Evolutionary conservation across 2,113 vertebrate genomes (phyloP).

Genomic region (Dipodomys merriami): DNA sequence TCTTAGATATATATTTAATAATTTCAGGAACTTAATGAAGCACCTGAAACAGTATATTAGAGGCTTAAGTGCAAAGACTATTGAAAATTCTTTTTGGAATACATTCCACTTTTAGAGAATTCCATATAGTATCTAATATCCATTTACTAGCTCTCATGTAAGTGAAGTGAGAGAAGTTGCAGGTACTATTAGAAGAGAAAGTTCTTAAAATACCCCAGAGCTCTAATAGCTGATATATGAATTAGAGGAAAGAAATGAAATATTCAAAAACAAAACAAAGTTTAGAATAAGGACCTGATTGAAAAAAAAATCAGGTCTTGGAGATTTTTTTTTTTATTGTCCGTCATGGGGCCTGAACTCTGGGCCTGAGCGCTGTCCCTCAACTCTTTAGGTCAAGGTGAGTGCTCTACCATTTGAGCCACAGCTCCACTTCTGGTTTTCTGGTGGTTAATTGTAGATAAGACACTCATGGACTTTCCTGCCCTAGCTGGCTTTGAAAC

Average conservation of each 20-base stretch:
- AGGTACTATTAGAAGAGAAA: background rate
- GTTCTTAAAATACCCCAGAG: background rate
- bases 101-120: background rate
- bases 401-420: too few species aligned
- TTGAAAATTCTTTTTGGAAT: background rate
- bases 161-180: background rate
- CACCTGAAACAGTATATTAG: background rate
- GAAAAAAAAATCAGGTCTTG: background rate
- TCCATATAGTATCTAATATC: background rate
- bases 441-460: too few species aligned
- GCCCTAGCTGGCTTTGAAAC: too few species aligned
- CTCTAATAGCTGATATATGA: background rate
- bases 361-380: too few species aligned
- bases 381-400: too few species aligned
- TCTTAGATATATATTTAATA: background rate
- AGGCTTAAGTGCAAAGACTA: background rate
- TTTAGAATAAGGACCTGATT: background rate
- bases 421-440: too few species aligned
- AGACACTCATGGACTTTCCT: too few species aligned
- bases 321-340: background rate
- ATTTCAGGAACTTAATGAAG: background rate
- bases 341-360: too few species aligned
- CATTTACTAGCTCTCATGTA: background rate
- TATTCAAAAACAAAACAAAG: background rate
- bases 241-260: slow-evolving; percentile 6